Evolutionary conservation across 2,797 vertebrate genomes (phyloP).

Genomic region (Xiphophorus birchmanni): DNA sequence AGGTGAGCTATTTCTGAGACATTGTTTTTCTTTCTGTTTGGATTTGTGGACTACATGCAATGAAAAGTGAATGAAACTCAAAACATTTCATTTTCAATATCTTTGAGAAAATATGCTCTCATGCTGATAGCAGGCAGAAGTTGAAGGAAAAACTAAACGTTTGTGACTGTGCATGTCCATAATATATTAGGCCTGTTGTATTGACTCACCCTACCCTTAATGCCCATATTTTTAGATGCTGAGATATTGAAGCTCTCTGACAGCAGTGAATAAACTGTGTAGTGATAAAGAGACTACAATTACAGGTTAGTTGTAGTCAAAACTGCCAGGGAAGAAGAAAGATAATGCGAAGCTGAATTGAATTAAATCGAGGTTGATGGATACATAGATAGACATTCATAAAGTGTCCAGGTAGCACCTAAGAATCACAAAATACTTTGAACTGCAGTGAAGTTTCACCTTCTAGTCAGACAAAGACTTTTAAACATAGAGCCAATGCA

Average conservation of each 20-base stretch:
- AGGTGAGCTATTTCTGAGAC: background rate
- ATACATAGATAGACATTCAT: too few species aligned
- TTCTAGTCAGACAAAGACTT: background rate
- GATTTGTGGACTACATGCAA: background rate
- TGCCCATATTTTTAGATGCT: background rate
- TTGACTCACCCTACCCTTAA: background rate
- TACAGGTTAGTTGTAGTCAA: background rate
- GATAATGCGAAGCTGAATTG: background rate
- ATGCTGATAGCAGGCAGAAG: background rate
- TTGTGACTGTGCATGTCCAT: background rate
- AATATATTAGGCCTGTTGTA: background rate
- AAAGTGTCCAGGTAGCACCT: too few species aligned
- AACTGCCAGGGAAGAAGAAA: background rate
- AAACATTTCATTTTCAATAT: background rate
- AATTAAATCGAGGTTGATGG: background rate
- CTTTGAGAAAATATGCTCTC: background rate
- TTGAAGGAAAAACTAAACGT: background rate
- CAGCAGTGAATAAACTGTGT: background rate
- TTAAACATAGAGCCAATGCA: background rate
- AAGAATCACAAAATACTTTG: background rate
- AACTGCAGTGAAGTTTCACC: background rate
- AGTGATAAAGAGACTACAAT: background rate
- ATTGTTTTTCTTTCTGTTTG: background rate
- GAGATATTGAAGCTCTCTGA: background rate
- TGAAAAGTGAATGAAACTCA: background rate